Percentiles rank a stretch among this genome's conserved stretches.
These are phyloP conservation scores for Callochromis pleurospilus DNA, from an alignment of 2,113 vertebrate genomes.

Conservation along the genomic window DNA sequence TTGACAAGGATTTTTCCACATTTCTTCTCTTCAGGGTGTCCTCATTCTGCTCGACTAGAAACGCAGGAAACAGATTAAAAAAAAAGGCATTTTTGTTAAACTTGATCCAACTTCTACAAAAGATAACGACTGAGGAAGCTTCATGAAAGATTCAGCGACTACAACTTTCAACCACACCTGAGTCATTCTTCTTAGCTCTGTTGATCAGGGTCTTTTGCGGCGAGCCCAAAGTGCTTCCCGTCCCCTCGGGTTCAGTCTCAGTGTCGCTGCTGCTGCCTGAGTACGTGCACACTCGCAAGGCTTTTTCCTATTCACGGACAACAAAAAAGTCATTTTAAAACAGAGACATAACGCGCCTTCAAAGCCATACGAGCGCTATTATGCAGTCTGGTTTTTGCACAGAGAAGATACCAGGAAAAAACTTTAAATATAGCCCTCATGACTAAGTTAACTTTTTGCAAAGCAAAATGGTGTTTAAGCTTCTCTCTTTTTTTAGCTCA, in stretches of 20 bases:
- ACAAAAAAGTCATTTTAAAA: background rate
- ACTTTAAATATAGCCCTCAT: background rate
- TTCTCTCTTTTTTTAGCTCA: background rate
- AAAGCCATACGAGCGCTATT: background rate
- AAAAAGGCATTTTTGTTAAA: background rate
- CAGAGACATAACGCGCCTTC: background rate
- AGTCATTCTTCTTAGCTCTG: slow-evolving; percentile 1
- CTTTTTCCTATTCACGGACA: slow-evolving; percentile 28
- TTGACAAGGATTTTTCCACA: slow-evolving; percentile 37
- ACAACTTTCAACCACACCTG: slow-evolving; percentile 25
- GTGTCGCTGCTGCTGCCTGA: slow-evolving; percentile 53
- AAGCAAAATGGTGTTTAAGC: background rate
- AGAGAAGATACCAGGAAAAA: background rate
- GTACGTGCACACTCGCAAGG: slow-evolving; percentile 43
- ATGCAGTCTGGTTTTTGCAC: background rate
- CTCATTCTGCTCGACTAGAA: slow-evolving; percentile 32
- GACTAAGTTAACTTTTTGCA: background rate
- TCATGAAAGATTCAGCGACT: background rate
- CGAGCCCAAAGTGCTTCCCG: background rate
- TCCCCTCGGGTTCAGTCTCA: slow-evolving; percentile 30
- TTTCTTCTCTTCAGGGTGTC: slow-evolving; percentile 53
- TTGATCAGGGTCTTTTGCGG: slow-evolving; percentile 23
- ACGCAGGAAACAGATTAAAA: background rate
- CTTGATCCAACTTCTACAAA: background rate
- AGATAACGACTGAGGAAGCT: background rate